phyloP scores from a whole-genome alignment of 2,797 vertebrate genomes.

The Cuniculus paca region DNA sequence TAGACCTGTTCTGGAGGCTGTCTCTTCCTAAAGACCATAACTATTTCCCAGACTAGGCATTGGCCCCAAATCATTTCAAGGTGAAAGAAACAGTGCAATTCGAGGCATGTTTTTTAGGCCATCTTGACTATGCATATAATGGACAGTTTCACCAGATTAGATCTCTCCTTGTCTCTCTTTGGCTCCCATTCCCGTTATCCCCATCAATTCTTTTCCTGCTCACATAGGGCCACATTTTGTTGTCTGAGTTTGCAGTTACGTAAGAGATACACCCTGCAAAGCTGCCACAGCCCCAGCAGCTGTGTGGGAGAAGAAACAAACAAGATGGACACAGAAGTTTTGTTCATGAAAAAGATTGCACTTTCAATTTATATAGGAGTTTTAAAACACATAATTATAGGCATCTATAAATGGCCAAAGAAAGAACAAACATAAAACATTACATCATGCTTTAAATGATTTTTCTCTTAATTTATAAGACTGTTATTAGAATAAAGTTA shows the following conservation, averaged over 20 bases:
- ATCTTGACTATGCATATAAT: slow-evolving; percentile 30
- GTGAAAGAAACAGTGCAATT: neutral
- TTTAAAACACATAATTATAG: neutral
- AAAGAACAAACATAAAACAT: neutral
- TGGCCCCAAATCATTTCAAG: neutral
- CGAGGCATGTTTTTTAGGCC: slow-evolving; percentile 24
- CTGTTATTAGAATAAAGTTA: neutral
- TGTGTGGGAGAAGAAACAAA: neutral
- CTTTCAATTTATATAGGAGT: neutral
- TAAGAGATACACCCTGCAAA: neutral
- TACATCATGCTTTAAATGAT: neutral
- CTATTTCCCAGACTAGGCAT: neutral
- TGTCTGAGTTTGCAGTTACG: neutral
- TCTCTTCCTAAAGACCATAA: slow-evolving; percentile 32
- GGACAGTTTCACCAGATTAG: neutral
- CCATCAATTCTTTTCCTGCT: neutral
- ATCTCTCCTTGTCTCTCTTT: neutral
- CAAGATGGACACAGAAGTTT: neutral
- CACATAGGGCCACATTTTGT: neutral
- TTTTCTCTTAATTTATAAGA: neutral
- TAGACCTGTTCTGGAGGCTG: slow-evolving; percentile 18
- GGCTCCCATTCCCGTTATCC: rapidly evolving
- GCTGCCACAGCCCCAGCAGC: neutral
- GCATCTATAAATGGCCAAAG: neutral
- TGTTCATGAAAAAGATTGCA: neutral